Percentiles rank a stretch among this genome's conserved stretches.
Conservation (phyloP, 1,140 invertebrate species). For the Scaptomyza hsui region DNA sequence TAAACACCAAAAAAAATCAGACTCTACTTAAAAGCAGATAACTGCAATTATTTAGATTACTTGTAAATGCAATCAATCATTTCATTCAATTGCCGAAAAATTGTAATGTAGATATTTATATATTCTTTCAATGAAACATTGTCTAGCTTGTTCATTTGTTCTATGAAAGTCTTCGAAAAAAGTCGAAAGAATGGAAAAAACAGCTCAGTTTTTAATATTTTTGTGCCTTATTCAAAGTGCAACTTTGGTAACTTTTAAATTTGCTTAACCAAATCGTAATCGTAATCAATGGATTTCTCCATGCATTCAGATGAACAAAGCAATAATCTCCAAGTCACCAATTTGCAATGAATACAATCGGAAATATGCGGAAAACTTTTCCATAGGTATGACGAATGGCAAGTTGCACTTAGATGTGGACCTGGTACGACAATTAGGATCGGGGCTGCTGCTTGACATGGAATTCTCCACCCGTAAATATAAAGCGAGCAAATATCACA, state of each 20-base stretch:
- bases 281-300: not conserved
- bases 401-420: constrained; percentile 41
- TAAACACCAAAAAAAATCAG: too few species aligned
- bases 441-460: constrained; percentile 43
- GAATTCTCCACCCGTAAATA: constrained; percentile 49
- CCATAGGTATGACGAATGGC: constrained; percentile 13
- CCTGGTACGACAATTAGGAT: constrained; percentile 22
- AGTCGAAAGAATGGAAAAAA: not conserved
- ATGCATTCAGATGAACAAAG: constrained; percentile 3
- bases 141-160: not conserved
- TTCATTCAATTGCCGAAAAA: not conserved
- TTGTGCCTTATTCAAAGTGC: not conserved
- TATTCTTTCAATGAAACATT: not conserved
- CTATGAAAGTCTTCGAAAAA: not conserved
- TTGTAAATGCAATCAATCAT: not conserved
- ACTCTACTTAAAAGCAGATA: not conserved
- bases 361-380: constrained; percentile 49
- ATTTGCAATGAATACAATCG: constrained; percentile 32
- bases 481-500: constrained; percentile 44
- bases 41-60: not conserved
- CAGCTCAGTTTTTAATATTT: not conserved
- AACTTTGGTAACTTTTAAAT: not conserved
- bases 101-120: not conserved
- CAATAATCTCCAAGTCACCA: not conserved
- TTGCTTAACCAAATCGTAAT: not conserved